These are phyloP conservation scores for Trinorchestia longiramus DNA, from an alignment of 1,140 invertebrate species.

Conservation along the genomic window DNA sequence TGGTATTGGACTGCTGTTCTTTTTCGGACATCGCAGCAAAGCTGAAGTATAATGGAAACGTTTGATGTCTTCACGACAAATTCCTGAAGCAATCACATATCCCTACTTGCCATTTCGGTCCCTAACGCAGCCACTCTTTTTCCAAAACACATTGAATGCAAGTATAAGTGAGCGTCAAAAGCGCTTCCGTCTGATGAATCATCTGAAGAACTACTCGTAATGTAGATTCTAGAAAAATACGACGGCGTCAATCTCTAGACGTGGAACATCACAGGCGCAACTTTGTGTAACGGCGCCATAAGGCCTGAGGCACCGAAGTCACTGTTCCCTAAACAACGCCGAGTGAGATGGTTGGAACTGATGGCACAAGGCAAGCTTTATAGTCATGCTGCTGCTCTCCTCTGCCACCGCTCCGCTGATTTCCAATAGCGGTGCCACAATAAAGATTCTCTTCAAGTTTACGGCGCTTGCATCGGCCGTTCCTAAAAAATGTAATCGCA, in stretches of 20 bases:
- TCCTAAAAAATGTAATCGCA: neutral
- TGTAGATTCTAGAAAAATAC: too few relatives aligned
- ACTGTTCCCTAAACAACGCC: neutral
- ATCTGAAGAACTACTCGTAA: too few relatives aligned
- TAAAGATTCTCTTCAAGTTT: conserved; percentile 43
- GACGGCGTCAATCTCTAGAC: too few relatives aligned
- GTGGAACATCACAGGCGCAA: too few relatives aligned
- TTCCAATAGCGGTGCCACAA: neutral
- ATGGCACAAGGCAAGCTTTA: conserved; percentile 7
- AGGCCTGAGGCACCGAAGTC: neutral
- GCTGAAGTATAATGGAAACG: neutral
- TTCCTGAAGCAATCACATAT: neutral
- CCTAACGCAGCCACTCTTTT: neutral
- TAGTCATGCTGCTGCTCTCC: neutral
- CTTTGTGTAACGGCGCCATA: neutral
- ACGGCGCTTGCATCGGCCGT: neutral
- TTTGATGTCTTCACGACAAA: neutral
- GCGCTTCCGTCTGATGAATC: too few relatives aligned
- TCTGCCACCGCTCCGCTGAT: neutral
- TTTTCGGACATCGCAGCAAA: neutral
- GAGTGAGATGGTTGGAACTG: neutral
- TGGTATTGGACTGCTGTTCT: neutral
- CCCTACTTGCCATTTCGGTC: neutral
- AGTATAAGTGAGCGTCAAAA: neutral
- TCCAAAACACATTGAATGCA: neutral